These are phyloP conservation scores for Atherinomorus stipes DNA, from an alignment of 2,113 vertebrate species.

Conservation along the genomic window DNA sequence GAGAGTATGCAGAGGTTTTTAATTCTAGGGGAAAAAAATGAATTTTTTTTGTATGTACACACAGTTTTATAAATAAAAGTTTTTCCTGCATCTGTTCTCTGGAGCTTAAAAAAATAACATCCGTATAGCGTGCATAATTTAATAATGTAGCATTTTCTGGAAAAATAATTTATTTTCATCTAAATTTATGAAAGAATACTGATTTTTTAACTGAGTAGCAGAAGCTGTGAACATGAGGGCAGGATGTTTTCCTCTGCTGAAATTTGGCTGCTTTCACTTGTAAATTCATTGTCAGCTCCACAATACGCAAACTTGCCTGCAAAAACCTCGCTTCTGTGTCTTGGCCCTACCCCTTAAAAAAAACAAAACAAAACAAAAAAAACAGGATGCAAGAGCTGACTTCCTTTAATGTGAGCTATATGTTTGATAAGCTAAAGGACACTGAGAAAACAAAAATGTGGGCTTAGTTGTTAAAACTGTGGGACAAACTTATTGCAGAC, in stretches of 20 bases:
- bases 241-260: too few relatives aligned
- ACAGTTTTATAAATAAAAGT: neutral
- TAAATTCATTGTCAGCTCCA: neutral
- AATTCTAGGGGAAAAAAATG: too few relatives aligned
- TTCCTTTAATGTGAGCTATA: slow-evolving; percentile 74
- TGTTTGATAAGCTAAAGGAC: too few relatives aligned
- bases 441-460: neutral
- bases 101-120: too few relatives aligned
- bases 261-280: neutral
- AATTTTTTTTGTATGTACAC: too few relatives aligned
- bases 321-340: slow-evolving; percentile 27
- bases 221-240: neutral
- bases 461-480: too few relatives aligned
- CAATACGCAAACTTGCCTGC: neutral
- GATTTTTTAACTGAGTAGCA: neutral
- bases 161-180: too few relatives aligned
- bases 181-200: neutral
- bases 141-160: too few relatives aligned
- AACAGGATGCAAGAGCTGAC: slow-evolving; percentile 75
- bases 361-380: slow-evolving; percentile 66
- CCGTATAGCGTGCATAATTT: too few relatives aligned
- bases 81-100: neutral
- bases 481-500: too few relatives aligned
- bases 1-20: too few relatives aligned
- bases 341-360: slow-evolving; percentile 6